Evolutionary conservation across 2,888 invertebrate genomes (phyloP).

Genomic region (Pseudanteris insignis): DNA sequence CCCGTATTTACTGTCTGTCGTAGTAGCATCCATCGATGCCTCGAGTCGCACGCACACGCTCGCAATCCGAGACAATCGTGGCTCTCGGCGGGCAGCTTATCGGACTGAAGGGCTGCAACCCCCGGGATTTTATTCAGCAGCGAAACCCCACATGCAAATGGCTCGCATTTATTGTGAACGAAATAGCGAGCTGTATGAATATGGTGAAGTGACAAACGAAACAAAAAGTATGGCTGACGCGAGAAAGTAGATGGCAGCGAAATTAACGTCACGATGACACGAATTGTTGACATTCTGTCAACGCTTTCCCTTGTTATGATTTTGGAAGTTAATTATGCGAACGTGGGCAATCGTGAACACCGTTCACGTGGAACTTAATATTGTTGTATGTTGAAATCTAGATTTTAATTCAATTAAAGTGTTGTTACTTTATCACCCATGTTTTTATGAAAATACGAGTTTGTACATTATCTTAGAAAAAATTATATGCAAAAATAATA

Average conservation of each 20-base stretch:
- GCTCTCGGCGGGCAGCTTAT: constrained; percentile 61
- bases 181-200: constrained; percentile 60
- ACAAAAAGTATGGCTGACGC: constrained; percentile 44
- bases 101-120: constrained; percentile 44
- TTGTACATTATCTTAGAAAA: no score
- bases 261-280: constrained; percentile 21
- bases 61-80: constrained; percentile 62
- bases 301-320: constrained; percentile 8
- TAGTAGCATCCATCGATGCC: constrained; percentile 54
- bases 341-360: no score
- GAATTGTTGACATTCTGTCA: constrained; percentile 18
- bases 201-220: constrained; percentile 59
- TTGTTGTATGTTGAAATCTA: no score
- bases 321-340: constrained; percentile 20
- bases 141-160: constrained; percentile 61
- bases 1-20: constrained; percentile 54
- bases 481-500: no score
- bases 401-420: no score
- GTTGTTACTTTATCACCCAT: no score
- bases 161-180: constrained; percentile 60
- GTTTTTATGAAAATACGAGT: no score
- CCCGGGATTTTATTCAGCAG: constrained; percentile 53
- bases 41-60: constrained; percentile 40
- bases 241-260: constrained; percentile 21
- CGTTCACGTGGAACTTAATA: no score